phyloP scores from a whole-genome alignment of 1,140 invertebrate species.

The Paracyclopina nana region DNA sequence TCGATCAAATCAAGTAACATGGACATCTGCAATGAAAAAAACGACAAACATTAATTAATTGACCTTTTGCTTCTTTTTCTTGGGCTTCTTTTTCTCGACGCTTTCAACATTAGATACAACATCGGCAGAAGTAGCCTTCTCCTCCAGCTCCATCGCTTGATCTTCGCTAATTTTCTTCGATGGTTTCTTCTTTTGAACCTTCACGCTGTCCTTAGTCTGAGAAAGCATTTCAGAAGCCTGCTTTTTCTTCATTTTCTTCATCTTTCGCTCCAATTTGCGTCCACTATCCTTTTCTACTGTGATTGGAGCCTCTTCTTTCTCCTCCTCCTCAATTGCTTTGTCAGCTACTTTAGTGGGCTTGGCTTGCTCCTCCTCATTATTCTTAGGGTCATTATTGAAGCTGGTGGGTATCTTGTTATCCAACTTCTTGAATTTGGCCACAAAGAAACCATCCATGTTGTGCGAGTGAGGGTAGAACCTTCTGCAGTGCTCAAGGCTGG shows the following conservation, averaged over 20 bases:
- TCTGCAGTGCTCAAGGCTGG: slow-evolving; percentile 64
- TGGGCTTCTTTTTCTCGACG: background rate
- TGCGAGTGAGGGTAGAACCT: slow-evolving; percentile 93
- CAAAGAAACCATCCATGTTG: slow-evolving; percentile 99
- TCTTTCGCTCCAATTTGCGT: background rate
- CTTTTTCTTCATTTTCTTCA: slow-evolving; percentile 4
- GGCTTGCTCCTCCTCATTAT: background rate
- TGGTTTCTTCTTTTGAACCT: background rate
- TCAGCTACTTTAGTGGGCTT: background rate
- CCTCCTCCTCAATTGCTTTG: background rate
- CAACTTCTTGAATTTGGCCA: slow-evolving; percentile 93
- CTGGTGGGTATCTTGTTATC: slow-evolving; percentile 7
- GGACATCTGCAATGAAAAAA: background rate
- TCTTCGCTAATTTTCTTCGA: background rate
- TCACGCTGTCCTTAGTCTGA: background rate
- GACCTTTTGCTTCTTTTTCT: background rate
- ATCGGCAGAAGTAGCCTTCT: background rate
- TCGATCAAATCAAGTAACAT: too few species aligned
- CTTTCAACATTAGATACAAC: background rate
- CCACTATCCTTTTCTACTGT: background rate
- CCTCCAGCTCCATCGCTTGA: background rate
- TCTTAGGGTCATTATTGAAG: slow-evolving; percentile 5
- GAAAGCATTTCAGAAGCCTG: background rate
- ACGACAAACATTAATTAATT: background rate
- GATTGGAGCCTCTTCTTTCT: background rate